Conservation (phyloP, 2,797 vertebrate species). For the Micrastur ruficollis region DNA sequence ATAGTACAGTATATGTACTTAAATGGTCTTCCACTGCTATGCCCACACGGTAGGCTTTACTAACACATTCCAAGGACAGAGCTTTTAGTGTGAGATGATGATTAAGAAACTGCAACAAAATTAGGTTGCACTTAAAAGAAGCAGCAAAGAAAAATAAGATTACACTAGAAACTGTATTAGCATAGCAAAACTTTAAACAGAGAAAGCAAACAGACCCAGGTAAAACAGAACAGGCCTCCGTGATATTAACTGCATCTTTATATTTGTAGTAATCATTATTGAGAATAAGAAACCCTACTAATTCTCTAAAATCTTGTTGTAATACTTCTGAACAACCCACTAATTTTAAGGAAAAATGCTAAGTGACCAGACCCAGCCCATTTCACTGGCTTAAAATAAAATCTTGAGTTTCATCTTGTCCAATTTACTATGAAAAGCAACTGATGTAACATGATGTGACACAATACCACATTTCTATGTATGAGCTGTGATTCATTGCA, state of each 20-base stretch:
- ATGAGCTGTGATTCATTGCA: background rate
- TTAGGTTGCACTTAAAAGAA: background rate
- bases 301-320: background rate
- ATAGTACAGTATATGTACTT: background rate
- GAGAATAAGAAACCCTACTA: background rate
- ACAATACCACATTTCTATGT: background rate
- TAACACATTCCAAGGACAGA: background rate
- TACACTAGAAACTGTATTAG: background rate
- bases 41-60: background rate
- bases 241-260: background rate
- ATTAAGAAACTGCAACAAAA: background rate
- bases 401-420: background rate
- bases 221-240: background rate
- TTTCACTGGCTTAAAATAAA: background rate
- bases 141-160: background rate
- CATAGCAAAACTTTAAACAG: background rate
- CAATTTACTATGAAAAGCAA: background rate
- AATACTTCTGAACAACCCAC: background rate
- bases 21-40: background rate
- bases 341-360: background rate
- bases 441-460: background rate
- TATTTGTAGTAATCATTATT: background rate
- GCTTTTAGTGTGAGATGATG: background rate
- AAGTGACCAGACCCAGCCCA: background rate
- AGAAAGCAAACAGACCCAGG: background rate